A percentile compares a stretch with the other conserved stretches of the same genome.
Conservation (phyloP, 2,797 vertebrate species). For the Aeoliscus strigatus region DNA sequence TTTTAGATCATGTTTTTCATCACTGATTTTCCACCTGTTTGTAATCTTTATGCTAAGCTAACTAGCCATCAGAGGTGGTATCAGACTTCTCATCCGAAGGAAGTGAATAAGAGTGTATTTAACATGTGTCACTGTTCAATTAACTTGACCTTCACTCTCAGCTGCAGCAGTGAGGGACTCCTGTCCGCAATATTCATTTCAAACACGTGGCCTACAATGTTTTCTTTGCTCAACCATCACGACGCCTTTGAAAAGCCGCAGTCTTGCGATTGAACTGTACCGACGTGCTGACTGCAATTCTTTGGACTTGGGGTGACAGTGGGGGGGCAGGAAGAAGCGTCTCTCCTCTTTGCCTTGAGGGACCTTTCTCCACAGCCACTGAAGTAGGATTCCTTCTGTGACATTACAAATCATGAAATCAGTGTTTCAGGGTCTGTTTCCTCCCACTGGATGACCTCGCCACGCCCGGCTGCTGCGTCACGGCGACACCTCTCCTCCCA, state of each 20-base stretch:
- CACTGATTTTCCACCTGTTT: too few species aligned
- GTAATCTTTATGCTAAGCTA: too few species aligned
- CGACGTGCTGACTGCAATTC: slow-evolving; percentile 25
- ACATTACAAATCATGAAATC: slow-evolving; percentile 32
- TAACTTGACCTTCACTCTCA: too few species aligned
- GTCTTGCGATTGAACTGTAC: slow-evolving; percentile 23
- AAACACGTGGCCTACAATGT: slow-evolving; percentile 39
- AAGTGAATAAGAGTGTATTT: too few species aligned
- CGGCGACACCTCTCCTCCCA: too few species aligned
- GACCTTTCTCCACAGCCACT: slow-evolving; percentile 30
- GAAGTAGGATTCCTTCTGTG: slow-evolving; percentile 27
- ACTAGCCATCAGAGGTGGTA: too few species aligned
- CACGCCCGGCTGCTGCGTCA: too few species aligned
- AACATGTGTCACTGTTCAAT: too few species aligned
- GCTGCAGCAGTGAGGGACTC: too few species aligned
- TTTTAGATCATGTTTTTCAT: too few species aligned
- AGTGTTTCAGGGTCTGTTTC: slow-evolving; percentile 38
- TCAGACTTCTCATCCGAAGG: too few species aligned
- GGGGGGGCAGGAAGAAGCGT: slow-evolving; percentile 6
- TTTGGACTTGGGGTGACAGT: too few species aligned
- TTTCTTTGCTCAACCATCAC: slow-evolving; percentile 31
- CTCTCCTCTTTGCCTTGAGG: slow-evolving; percentile 38
- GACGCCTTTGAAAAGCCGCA: slow-evolving; percentile 41
- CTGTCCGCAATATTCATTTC: slow-evolving; percentile 28
- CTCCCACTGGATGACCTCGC: slow-evolving; percentile 25